Evolutionary conservation across 1,140 invertebrate genomes (phyloP), one percentile per base, ranked within the genome.

Genomic region (Zaprionus tsacasi): DNA sequence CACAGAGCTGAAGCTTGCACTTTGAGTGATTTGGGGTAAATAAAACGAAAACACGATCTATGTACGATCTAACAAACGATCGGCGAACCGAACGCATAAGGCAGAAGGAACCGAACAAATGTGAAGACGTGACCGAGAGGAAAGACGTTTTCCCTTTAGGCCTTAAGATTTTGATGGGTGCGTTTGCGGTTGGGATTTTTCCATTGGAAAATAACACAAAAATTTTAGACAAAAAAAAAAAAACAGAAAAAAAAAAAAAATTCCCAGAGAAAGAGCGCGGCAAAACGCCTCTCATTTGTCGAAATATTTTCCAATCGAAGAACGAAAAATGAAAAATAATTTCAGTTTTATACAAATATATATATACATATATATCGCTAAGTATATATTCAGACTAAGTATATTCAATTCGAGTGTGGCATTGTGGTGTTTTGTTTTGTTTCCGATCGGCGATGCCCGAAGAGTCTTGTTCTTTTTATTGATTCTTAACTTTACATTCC

Each of bases 111-210:
- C 11, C 12, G 12, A 10, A 63, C 33, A 5, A 43, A n/a, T 27
- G 30, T 8, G 45, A 1, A 61, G n/a, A 43, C 13, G 56, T 0
- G 8, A 10, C 11, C 25, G 40, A 48, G 48, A 10, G 59, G 30
- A 61, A 50, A 6, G 11, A 48, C 30, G n/a, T 13, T 56, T 57
- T 48, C 55, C 25, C 35, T 40, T 54, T 64, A 6, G 21, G n/a
- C 13, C 45, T 57, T 25, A 58, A 15, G 40, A n/a, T 38, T 59
- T 27, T 25, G 56, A 6, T 35, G 11, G 52, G 35, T 61, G 59
- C 38, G 52, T 63, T 12, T 56, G 40, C 33, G 40, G 8, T 70
- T 56, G 52, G 69, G 33, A 64, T 57, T 70, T 70, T 70, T 70
- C 60, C 68, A 57, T 65, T 64, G 52, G 40, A 64, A 56, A 63